These are phyloP conservation scores for Chrysolina haemoptera DNA, from an alignment of 2,888 invertebrate species.

Conservation along the genomic window DNA sequence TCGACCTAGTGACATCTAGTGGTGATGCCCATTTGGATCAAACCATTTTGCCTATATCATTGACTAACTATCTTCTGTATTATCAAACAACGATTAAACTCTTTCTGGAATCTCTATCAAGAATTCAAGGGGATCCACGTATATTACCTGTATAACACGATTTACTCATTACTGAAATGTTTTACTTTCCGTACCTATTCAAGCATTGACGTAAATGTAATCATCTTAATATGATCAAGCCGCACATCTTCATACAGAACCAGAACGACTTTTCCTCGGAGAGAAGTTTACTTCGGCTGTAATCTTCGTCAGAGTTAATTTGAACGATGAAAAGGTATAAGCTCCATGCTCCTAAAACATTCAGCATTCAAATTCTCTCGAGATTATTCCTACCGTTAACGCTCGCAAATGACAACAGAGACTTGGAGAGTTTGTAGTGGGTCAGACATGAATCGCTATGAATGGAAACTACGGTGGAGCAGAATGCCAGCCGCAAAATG, in stretches of 20 bases:
- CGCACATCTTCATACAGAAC: not conserved
- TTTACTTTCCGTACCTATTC: not conserved
- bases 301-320: conserved; percentile 17
- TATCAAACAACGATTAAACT: too few species aligned
- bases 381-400: not conserved
- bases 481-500: not conserved
- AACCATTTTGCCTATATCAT: too few species aligned
- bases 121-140: too few species aligned
- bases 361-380: conserved; percentile 14
- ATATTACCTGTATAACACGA: too few species aligned
- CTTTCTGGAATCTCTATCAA: too few species aligned
- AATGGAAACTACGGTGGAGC: not conserved
- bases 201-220: conserved; percentile 10
- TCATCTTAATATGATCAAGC: not conserved
- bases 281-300: not conserved
- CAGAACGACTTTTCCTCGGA: not conserved
- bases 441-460: conserved; percentile 7
- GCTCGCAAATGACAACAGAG: conserved; percentile 1
- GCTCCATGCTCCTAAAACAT: conserved; percentile 9
- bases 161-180: too few species aligned
- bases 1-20: too few species aligned
- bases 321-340: conserved; percentile 15
- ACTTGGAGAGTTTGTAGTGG: not conserved
- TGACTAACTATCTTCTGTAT: too few species aligned
- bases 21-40: too few species aligned